Percentiles rank a stretch among this genome's conserved stretches.
Evolutionary conservation across 2,888 invertebrate species (phyloP).

Genomic region (Rhagophthalmus giganteus): DNA sequence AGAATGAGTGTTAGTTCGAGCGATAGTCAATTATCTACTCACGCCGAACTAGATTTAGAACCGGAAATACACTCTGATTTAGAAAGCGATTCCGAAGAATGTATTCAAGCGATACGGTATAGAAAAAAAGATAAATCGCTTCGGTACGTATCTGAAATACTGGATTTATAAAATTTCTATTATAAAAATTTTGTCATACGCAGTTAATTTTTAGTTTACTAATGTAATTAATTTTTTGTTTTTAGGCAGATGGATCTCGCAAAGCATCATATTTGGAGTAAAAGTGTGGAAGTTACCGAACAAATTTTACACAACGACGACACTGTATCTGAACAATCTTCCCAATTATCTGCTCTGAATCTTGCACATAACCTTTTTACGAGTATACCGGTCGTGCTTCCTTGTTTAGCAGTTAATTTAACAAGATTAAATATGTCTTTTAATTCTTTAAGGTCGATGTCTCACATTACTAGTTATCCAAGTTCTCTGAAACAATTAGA

Average conservation of each 20-base stretch:
- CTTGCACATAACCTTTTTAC: constrained; percentile 90
- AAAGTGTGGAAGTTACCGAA: constrained; percentile 67
- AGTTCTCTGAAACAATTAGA: constrained; percentile 87
- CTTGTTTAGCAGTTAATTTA: constrained; percentile 87
- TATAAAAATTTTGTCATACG: too few species aligned
- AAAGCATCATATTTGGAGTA: constrained; percentile 79
- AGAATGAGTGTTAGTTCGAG: constrained; percentile 53
- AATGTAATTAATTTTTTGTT: too few species aligned
- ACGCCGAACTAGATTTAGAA: constrained; percentile 48
- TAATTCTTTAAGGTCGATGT: constrained; percentile 80
- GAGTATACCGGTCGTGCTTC: constrained; percentile 82
- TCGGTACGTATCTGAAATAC: constrained; percentile 41
- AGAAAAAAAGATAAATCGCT: constrained; percentile 51
- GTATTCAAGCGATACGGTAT: constrained; percentile 46
- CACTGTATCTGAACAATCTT: constrained; percentile 61
- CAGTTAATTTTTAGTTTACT: too few species aligned
- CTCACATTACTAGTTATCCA: constrained; percentile 88
- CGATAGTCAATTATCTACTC: constrained; percentile 54
- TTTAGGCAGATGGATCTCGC: constrained; percentile 65
- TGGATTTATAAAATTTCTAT: too few species aligned
- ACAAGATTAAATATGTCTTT: constrained; percentile 89
- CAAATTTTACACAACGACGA: constrained; percentile 64
- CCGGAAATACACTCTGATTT: constrained; percentile 46
- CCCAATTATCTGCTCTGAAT: constrained; percentile 76
- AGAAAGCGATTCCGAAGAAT: constrained; percentile 48